phyloP scores from a whole-genome alignment of 2,797 vertebrate genomes.

The Labeo calbasu region DNA sequence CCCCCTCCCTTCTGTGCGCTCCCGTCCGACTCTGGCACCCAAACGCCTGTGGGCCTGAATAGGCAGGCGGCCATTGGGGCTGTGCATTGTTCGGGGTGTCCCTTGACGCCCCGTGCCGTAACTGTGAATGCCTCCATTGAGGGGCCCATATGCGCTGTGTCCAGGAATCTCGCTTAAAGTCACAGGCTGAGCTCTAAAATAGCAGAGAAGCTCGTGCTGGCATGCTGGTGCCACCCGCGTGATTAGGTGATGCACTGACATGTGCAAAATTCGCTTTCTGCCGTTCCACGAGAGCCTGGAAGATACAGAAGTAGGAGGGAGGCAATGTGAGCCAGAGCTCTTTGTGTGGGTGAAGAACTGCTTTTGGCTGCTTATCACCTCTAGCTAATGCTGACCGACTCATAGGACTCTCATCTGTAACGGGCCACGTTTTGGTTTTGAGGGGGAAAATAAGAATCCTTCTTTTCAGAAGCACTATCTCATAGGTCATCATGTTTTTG shows the following conservation, averaged over 20 bases:
- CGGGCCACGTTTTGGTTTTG: slow-evolving; percentile 31
- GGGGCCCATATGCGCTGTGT: slow-evolving; percentile 41
- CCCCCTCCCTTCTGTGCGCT: slow-evolving; percentile 29
- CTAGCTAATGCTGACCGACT: slow-evolving; percentile 41
- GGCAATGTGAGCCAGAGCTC: slow-evolving; percentile 25
- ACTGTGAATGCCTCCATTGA: slow-evolving; percentile 53
- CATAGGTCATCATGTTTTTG: slow-evolving; percentile 46
- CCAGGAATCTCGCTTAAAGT: slow-evolving; percentile 46
- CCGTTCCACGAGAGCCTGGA: background rate
- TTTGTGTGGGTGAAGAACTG: slow-evolving; percentile 34
- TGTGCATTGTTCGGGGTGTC: slow-evolving; percentile 65
- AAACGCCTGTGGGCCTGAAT: slow-evolving; percentile 59
- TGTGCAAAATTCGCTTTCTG: slow-evolving; percentile 16
- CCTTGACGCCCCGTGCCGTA: slow-evolving; percentile 43
- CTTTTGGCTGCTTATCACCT: slow-evolving; percentile 20
- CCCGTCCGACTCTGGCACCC: slow-evolving; percentile 50
- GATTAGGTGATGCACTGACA: slow-evolving; percentile 34
- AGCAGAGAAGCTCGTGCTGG: slow-evolving; percentile 29
- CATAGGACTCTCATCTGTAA: slow-evolving; percentile 31
- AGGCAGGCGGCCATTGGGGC: slow-evolving; percentile 64
- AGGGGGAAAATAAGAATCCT: slow-evolving; percentile 21
- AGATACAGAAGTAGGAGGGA: slow-evolving; percentile 33
- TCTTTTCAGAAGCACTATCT: slow-evolving; percentile 46
- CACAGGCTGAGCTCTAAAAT: slow-evolving; percentile 23
- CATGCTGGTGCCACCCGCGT: background rate